phyloP scores from a whole-genome alignment of 2,888 invertebrate genomes.

The Pilophorus perplexus region DNA sequence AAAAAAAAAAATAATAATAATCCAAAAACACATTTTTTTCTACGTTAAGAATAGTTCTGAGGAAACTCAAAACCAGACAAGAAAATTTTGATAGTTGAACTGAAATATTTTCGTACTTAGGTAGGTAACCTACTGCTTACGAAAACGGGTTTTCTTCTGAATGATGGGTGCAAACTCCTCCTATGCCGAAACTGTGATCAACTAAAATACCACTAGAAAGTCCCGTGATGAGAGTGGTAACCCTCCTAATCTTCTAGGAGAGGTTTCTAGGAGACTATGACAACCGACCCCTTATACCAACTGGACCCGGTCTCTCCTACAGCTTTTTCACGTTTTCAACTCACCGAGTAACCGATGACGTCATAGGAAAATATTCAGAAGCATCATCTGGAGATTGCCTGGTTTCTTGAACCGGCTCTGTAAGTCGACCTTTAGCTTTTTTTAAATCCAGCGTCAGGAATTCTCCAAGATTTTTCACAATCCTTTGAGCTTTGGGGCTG shows the following conservation, averaged over 20 bases:
- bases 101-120: no score
- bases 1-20: no score
- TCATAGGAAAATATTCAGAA: conserved; percentile 77
- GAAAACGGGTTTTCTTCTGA: no score
- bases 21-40: no score
- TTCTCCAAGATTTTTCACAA: conserved; percentile 80
- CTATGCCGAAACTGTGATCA: no score
- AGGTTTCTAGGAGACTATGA: background rate
- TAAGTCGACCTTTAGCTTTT: conserved; percentile 23
- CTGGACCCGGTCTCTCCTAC: background rate
- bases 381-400: conserved; percentile 66
- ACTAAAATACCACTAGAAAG: no score
- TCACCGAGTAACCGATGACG: conserved; percentile 72
- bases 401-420: background rate
- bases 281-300: background rate
- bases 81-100: no score
- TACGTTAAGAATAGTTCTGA: no score
- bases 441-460: conserved; percentile 69
- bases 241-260: background rate
- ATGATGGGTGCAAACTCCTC: no score
- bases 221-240: no score
- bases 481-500: conserved; percentile 52
- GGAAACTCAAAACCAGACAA: no score
- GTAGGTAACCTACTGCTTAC: no score
- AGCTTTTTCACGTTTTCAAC: background rate